phyloP scores from a whole-genome alignment of 2,113 vertebrate genomes.

The Catharus minimus region DNA sequence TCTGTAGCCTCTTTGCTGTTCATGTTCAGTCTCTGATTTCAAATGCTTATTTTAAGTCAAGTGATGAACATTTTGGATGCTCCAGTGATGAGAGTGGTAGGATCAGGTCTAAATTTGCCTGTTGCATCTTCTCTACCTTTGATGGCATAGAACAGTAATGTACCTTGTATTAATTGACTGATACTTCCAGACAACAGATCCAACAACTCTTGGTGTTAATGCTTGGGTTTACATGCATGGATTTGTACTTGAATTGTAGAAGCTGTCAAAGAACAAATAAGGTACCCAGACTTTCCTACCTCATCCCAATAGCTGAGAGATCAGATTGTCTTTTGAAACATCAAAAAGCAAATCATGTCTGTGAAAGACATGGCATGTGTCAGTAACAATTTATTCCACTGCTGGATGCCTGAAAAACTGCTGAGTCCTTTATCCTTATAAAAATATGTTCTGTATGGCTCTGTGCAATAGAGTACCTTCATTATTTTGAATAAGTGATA shows the following conservation, averaged over 20 bases:
- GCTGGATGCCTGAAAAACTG: not conserved
- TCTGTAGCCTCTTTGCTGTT: not conserved
- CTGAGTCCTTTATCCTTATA: not conserved
- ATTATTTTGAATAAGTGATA: not conserved
- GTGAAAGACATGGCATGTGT: not conserved
- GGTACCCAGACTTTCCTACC: not conserved
- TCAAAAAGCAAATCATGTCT: not conserved
- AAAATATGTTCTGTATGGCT: not conserved
- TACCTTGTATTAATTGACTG: not conserved
- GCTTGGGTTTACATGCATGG: not conserved
- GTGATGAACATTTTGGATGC: not conserved
- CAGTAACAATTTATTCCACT: not conserved
- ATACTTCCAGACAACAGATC: not conserved
- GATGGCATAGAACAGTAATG: not conserved
- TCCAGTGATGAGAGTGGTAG: not conserved
- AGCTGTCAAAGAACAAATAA: not conserved
- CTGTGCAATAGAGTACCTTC: not conserved
- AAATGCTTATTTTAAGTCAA: not conserved
- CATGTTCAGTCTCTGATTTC: not conserved
- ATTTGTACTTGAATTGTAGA: not conserved
- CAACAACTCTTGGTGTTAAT: not conserved
- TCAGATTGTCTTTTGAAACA: not conserved
- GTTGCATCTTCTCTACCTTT: not conserved
- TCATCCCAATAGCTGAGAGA: not conserved
- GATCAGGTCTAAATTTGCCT: not conserved